Evolutionary conservation across 2,113 vertebrate species (phyloP).

Genomic region (Sorex fumeus): DNA sequence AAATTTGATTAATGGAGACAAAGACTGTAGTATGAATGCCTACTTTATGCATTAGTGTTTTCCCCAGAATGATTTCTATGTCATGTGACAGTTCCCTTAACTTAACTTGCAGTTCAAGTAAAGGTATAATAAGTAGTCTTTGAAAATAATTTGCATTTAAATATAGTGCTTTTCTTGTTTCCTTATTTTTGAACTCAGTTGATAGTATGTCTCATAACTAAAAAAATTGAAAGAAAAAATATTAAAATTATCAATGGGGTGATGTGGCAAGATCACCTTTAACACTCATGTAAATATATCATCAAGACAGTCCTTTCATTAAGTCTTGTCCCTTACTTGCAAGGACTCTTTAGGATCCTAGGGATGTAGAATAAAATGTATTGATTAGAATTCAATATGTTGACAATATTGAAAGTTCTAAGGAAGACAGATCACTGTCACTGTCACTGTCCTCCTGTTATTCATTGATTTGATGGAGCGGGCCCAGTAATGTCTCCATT

Average conservation of each 20-base stretch:
- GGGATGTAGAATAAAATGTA: background rate
- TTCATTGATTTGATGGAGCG: no score
- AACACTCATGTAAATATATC: background rate
- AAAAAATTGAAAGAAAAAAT: background rate
- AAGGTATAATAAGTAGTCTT: background rate
- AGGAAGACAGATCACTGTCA: background rate
- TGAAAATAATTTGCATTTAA: background rate
- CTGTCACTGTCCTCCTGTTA: no score
- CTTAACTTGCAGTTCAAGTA: background rate
- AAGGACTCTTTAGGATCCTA: constrained; percentile 28
- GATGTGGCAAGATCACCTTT: constrained; percentile 6
- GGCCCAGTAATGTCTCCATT: no score
- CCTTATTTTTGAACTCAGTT: background rate
- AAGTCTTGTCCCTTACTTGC: background rate
- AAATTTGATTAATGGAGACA: constrained; percentile 66
- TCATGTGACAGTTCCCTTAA: background rate
- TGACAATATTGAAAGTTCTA: background rate
- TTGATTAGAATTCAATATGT: constrained; percentile 46
- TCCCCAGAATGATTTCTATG: constrained; percentile 10
- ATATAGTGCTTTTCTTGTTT: background rate
- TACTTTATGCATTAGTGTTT: constrained; percentile 45
- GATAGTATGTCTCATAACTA: constrained; percentile 7
- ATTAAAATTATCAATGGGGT: background rate
- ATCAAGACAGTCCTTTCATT: background rate
- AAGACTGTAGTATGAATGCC: constrained; percentile 44